A percentile compares a stretch with the other conserved stretches of the same genome.
phyloP scores from a whole-genome alignment of 2,888 invertebrate genomes.

The Pammene fasciana region DNA sequence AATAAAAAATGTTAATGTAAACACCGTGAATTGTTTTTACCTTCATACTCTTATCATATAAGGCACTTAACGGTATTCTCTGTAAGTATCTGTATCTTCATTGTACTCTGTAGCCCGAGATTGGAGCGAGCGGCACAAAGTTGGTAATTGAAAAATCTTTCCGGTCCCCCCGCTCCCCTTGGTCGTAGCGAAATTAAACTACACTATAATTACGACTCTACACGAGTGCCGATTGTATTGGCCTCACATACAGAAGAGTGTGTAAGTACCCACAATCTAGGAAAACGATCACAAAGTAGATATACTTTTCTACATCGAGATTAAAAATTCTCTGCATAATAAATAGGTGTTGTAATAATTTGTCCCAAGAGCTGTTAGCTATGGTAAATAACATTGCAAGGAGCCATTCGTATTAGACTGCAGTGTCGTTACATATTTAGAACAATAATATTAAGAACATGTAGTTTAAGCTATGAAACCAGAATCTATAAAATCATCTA shows the following conservation, averaged over 20 bases:
- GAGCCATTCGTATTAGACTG: too few relatives aligned
- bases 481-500: too few relatives aligned
- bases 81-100: slow-evolving; percentile 43
- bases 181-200: slow-evolving; percentile 46
- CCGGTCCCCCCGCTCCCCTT: slow-evolving; percentile 49
- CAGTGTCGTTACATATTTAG: too few relatives aligned
- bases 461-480: too few relatives aligned
- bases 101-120: slow-evolving; percentile 56
- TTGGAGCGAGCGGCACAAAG: slow-evolving; percentile 76
- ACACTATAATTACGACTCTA: slow-evolving; percentile 52
- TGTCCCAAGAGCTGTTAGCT: too few relatives aligned
- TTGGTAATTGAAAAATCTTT: slow-evolving; percentile 82
- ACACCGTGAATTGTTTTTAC: too few relatives aligned
- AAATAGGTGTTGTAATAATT: too few relatives aligned
- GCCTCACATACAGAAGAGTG: slow-evolving; percentile 1
- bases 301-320: not conserved
- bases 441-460: too few relatives aligned
- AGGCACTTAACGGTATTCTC: not conserved
- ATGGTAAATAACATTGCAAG: too few relatives aligned
- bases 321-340: not conserved
- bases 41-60: too few relatives aligned
- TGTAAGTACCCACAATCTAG: slow-evolving; percentile 5
- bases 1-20: too few relatives aligned
- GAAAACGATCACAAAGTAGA: not conserved
- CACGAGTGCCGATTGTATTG: slow-evolving; percentile 36